Evolutionary conservation across 2,113 vertebrate species (phyloP).

Genomic region (Stercorarius parasiticus): DNA sequence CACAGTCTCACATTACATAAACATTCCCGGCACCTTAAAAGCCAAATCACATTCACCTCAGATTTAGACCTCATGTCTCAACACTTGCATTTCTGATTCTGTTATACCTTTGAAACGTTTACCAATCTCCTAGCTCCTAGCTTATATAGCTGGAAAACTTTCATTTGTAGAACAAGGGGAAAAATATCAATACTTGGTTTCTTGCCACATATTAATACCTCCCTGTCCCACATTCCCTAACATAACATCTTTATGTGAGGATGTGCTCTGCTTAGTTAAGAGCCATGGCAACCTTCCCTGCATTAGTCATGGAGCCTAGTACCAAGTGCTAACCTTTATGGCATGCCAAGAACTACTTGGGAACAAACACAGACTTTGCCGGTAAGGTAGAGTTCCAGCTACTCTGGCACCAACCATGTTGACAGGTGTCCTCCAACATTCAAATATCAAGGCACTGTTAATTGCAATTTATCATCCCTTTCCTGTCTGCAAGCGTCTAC

Average conservation of each 20-base stretch:
- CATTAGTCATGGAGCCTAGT: slow-evolving; percentile 45
- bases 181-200: slow-evolving; percentile 34
- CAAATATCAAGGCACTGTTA: slow-evolving; percentile 37
- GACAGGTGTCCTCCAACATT: slow-evolving; percentile 45
- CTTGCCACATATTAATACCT: slow-evolving; percentile 32
- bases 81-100: neutral
- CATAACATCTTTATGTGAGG: slow-evolving; percentile 44
- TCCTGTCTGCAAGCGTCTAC: slow-evolving; percentile 31
- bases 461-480: slow-evolving; percentile 41
- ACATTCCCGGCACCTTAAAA: slow-evolving; percentile 36
- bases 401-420: slow-evolving; percentile 21
- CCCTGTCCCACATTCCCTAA: neutral
- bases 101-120: neutral
- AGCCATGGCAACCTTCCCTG: slow-evolving; percentile 42
- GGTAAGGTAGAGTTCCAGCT: neutral
- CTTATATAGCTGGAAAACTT: slow-evolving; percentile 7
- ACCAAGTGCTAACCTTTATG: slow-evolving; percentile 60
- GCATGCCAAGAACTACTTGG: slow-evolving; percentile 58
- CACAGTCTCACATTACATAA: slow-evolving; percentile 42
- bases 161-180: slow-evolving; percentile 21
- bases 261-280: slow-evolving; percentile 54
- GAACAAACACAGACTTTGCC: slow-evolving; percentile 37
- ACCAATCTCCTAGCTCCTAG: neutral
- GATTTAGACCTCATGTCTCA: neutral
- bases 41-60: slow-evolving; percentile 42